Conservation (phyloP, 2,113 vertebrate genomes). For the Melanerpes formicivorus region DNA sequence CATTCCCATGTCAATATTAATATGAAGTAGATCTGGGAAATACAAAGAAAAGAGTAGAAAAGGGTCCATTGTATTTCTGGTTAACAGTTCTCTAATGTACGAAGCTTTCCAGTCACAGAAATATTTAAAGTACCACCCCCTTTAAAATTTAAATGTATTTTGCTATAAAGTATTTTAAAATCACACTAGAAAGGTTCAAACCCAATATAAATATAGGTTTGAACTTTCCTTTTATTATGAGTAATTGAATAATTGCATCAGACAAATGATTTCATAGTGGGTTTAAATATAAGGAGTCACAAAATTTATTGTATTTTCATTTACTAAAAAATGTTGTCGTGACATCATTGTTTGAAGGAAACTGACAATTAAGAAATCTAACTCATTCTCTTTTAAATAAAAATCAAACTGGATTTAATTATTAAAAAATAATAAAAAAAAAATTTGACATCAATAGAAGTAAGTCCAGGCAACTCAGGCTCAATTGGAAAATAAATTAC, state of each 20-base stretch:
- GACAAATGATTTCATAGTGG: slow-evolving; percentile 26
- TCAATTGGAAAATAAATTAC: slow-evolving; percentile 71
- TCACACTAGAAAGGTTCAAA: slow-evolving; percentile 3
- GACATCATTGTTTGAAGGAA: slow-evolving; percentile 50
- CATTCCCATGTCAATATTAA: neutral
- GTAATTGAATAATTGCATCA: slow-evolving; percentile 15
- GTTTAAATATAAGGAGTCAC: slow-evolving; percentile 31
- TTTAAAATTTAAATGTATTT: slow-evolving; percentile 26
- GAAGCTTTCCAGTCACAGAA: neutral
- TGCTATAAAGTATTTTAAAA: slow-evolving; percentile 28
- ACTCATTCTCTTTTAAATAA: slow-evolving; percentile 37
- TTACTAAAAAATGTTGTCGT: slow-evolving; percentile 42
- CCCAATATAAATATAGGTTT: slow-evolving; percentile 37
- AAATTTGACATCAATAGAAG: slow-evolving; percentile 19
- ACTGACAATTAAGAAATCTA: slow-evolving; percentile 55
- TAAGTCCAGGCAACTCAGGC: slow-evolving; percentile 29
- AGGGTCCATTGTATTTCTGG: neutral
- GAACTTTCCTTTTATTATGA: slow-evolving; percentile 15
- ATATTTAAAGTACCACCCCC: neutral
- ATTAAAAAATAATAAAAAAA: neutral
- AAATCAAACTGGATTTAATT: slow-evolving; percentile 48
- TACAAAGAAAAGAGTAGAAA: neutral
- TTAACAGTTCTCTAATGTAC: neutral
- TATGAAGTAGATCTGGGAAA: neutral
- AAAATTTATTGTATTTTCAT: slow-evolving; percentile 32